Evolutionary conservation across 2,888 invertebrate genomes (phyloP).

Genomic region (Diplolepis rosae): DNA sequence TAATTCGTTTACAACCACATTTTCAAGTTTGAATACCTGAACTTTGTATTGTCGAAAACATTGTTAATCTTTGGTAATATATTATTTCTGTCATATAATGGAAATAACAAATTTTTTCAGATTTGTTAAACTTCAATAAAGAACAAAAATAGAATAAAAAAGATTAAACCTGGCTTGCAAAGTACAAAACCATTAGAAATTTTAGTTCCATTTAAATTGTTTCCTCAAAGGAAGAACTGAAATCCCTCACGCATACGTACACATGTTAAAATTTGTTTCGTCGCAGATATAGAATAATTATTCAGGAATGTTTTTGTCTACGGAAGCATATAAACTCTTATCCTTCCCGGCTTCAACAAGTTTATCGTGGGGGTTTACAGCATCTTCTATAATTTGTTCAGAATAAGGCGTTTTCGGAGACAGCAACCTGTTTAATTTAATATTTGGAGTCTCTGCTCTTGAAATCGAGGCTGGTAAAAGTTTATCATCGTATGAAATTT

Average conservation of each 20-base stretch:
- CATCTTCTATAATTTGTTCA: constrained; percentile 51
- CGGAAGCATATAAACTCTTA: constrained; percentile 31
- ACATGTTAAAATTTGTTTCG: no score
- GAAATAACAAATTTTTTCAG: neutral
- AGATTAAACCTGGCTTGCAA: neutral
- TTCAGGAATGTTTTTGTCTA: constrained; percentile 4
- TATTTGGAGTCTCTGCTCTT: constrained; percentile 27
- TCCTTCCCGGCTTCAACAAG: neutral
- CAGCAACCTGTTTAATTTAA: constrained; percentile 30
- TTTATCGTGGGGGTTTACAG: constrained; percentile 41
- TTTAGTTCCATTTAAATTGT: no score
- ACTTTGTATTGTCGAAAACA: neutral
- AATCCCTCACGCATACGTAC: no score
- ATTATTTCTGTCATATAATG: neutral
- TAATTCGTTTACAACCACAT: neutral
- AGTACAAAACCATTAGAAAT: neutral
- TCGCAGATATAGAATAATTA: neutral
- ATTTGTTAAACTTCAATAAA: neutral
- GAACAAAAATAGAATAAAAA: neutral
- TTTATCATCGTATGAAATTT: constrained; percentile 35
- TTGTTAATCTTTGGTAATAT: constrained; percentile 42
- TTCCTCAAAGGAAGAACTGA: no score
- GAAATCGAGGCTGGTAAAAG: constrained; percentile 39
- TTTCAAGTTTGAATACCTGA: neutral
- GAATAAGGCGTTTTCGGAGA: constrained; percentile 51